Evolutionary conservation across 2,888 invertebrate genomes (phyloP), one percentile per base, ranked within the genome.

Genomic region (Lithosia quadra): DNA sequence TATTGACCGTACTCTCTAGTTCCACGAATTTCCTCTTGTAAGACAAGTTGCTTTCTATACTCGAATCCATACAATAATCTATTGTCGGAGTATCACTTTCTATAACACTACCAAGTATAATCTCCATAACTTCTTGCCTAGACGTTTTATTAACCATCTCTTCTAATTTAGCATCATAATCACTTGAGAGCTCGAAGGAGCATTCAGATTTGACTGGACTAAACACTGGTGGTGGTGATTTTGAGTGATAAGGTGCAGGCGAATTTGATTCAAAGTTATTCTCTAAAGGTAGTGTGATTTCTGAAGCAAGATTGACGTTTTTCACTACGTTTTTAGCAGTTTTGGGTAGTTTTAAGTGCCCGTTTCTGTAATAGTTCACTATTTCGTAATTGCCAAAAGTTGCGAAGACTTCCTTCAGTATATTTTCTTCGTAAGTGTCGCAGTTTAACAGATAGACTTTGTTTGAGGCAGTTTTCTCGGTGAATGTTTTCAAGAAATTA

Each of bases 41-140:
- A 67, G 72, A 70, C 63, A 80, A 67, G 15, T 89, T 84, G 61
- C 81, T 86, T 9, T 89, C 91, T 55, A 92, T 89, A 69, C 87
- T 89, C 0, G 87, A 88, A 2, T 94, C 94, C 0, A 80, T 88
- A 28, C 90, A 90, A 63, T 92, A 92, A 68, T 92, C 92, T 71
- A 94, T 93, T 15, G 80, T 88, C 3, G 94, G 93, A 87, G 92
- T 89, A 74, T 90, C 88, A 36, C 81, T 88, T 24, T 91, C 91
- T 63, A 88, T 74, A 18, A 84, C 82, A 39, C 85, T 90, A n/a
- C 95, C 95, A 22, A 95, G 88, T 75, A 95, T 95, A 18, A 95
- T 95, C 68, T 95, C 95, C 93, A 95, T 91, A 4, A 95, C 93
- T 84, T 95, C 90, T 79, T 93, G 91, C 15, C 93, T 82, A 0